Conservation (phyloP, 2,888 invertebrate genomes). For the Meandrusa payeni region DNA sequence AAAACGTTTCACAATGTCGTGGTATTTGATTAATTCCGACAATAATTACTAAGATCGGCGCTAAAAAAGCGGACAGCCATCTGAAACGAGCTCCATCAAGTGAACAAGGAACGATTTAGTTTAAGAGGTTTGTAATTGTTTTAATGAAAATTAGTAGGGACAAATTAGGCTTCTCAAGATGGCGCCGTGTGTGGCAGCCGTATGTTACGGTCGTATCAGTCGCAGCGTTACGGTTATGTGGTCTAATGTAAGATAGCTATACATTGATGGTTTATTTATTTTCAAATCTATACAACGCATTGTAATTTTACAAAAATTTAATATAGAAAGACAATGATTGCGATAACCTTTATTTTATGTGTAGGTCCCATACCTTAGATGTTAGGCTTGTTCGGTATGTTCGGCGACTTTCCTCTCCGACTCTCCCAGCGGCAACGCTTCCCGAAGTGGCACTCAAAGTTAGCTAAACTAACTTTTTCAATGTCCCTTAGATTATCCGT, state of each 20-base stretch:
- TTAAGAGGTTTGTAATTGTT: conserved; percentile 34
- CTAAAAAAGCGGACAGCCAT: conserved; percentile 20
- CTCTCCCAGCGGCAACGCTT: too few relatives aligned
- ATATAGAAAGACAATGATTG: too few relatives aligned
- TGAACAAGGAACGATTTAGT: conserved; percentile 31
- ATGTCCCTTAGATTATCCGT: too few relatives aligned
- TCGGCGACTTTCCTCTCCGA: too few relatives aligned
- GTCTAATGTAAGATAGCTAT: neutral
- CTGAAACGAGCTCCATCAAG: conserved; percentile 33
- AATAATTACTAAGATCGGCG: conserved; percentile 21
- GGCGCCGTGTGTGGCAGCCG: conserved; percentile 47
- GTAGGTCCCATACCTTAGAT: too few relatives aligned
- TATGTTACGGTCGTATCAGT: conserved; percentile 18
- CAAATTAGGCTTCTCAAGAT: conserved; percentile 38
- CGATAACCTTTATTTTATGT: too few relatives aligned
- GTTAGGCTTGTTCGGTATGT: too few relatives aligned
- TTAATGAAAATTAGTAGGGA: conserved; percentile 43
- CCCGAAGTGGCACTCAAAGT: too few relatives aligned
- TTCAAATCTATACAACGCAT: neutral
- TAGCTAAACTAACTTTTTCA: too few relatives aligned
- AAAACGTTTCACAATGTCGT: conserved; percentile 16
- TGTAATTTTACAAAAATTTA: too few relatives aligned
- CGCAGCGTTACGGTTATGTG: conserved; percentile 1
- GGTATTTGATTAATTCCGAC: conserved; percentile 26
- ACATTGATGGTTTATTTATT: conserved; percentile 12